phyloP scores from a whole-genome alignment of 1,140 invertebrate species.

The Latrodectus geometricus region DNA sequence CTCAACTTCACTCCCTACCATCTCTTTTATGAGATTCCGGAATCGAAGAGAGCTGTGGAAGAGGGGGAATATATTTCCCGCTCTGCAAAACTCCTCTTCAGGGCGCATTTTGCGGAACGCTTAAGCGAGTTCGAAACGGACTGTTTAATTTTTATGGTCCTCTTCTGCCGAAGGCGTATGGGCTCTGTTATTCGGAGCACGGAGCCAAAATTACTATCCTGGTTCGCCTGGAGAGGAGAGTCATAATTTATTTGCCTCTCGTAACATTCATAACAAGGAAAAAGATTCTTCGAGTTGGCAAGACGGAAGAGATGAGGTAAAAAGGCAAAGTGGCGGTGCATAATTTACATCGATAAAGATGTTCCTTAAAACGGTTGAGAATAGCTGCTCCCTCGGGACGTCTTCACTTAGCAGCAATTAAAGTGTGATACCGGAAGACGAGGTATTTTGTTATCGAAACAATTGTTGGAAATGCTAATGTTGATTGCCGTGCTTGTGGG shows the following conservation, averaged over 20 bases:
- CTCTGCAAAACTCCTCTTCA: neutral
- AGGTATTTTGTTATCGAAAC: too few species aligned
- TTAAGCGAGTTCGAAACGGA: neutral
- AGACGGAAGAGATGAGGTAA: too few species aligned
- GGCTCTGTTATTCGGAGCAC: too few species aligned
- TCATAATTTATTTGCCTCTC: conserved; percentile 13
- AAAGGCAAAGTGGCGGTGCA: too few species aligned
- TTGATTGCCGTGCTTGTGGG: too few species aligned
- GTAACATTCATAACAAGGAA: neutral
- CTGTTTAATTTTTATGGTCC: conserved; percentile 26
- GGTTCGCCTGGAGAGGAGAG: too few species aligned
- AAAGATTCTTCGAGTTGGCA: neutral
- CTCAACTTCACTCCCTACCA: conserved; percentile 15
- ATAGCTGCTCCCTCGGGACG: too few species aligned
- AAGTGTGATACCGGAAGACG: too few species aligned
- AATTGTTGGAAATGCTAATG: too few species aligned
- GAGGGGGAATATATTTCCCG: conserved; percentile 7
- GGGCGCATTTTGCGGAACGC: neutral
- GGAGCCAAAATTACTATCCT: neutral
- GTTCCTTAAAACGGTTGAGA: too few species aligned
- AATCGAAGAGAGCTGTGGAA: neutral
- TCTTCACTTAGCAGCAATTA: too few species aligned
- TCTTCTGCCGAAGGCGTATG: neutral
- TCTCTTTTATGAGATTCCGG: conserved; percentile 22
- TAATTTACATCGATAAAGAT: too few species aligned